phyloP scores from a whole-genome alignment of 2,113 vertebrate species.

The Bubo bubo region DNA sequence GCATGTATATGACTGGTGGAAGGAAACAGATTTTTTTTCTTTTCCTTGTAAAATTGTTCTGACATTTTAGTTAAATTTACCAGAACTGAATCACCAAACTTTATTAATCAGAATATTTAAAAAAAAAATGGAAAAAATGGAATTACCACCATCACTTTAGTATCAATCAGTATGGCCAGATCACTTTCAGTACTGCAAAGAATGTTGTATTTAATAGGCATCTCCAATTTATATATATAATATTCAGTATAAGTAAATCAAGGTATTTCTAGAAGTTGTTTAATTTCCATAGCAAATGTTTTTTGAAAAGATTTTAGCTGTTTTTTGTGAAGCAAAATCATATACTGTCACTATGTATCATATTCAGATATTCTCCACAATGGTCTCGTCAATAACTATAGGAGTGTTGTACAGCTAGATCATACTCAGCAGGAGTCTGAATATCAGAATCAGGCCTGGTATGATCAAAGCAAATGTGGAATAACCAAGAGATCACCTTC shows the following conservation, averaged over 20 bases:
- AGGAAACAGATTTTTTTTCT: background rate
- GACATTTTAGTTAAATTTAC: background rate
- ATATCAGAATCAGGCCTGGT: background rate
- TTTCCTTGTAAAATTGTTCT: background rate
- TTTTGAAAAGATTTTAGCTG: background rate
- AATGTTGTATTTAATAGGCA: background rate
- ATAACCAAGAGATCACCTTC: background rate
- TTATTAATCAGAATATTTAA: background rate
- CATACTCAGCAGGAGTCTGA: background rate
- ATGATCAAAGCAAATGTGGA: background rate
- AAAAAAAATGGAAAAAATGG: fast-evolving
- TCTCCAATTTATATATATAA: background rate
- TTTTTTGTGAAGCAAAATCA: background rate
- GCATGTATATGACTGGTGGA: background rate
- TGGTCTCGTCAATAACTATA: background rate
- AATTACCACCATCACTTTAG: background rate
- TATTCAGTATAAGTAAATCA: background rate
- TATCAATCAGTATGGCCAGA: background rate
- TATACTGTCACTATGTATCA: background rate
- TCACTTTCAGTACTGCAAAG: background rate
- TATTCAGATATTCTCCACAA: background rate
- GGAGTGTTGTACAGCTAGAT: background rate
- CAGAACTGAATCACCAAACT: background rate
- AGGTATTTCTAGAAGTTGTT: background rate
- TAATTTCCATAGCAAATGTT: background rate